Evolutionary conservation across 2,888 invertebrate genomes (phyloP).

Genomic region (Carterocephalus palaemon): DNA sequence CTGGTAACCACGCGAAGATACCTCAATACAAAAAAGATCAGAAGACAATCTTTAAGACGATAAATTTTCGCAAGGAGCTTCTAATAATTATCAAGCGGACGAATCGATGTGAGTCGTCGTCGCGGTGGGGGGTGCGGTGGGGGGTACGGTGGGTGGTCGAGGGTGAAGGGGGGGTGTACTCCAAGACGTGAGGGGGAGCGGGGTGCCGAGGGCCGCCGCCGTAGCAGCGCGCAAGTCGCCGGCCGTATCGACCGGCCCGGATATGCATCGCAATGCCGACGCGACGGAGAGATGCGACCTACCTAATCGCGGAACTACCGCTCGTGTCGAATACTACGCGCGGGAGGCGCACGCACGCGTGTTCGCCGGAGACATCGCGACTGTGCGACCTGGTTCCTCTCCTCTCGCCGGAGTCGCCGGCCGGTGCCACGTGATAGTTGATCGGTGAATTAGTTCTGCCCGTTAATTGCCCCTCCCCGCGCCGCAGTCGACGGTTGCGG

Average conservation of each 20-base stretch:
- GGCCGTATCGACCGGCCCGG: constrained; percentile 75
- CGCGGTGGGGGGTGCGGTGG: too few species aligned
- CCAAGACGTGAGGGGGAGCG: constrained; percentile 48
- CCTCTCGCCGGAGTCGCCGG: too few species aligned
- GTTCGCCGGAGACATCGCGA: constrained; percentile 12
- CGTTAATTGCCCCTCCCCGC: constrained; percentile 13
- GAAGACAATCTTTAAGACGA: too few species aligned
- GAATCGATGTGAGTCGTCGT: constrained; percentile 66
- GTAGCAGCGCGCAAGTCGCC: constrained; percentile 71
- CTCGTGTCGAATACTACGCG: constrained; percentile 37
- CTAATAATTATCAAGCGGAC: constrained; percentile 60
- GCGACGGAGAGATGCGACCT: constrained; percentile 60
- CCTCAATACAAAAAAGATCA: too few species aligned
- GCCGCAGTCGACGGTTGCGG: constrained; percentile 21
- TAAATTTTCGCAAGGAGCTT: constrained; percentile 35
- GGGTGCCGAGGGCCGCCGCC: constrained; percentile 50
- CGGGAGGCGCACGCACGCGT: too few species aligned
- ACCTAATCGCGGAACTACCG: constrained; percentile 54
- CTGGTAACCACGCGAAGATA: too few species aligned
- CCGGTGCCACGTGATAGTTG: constrained; percentile 27
- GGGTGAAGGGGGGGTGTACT: constrained; percentile 35
- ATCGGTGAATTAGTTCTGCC: constrained; percentile 1
- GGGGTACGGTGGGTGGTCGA: too few species aligned
- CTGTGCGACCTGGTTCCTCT: too few species aligned
- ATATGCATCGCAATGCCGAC: constrained; percentile 68